Conservation (phyloP, 2,888 invertebrate genomes). For the Tromatobia lineatoria region DNA sequence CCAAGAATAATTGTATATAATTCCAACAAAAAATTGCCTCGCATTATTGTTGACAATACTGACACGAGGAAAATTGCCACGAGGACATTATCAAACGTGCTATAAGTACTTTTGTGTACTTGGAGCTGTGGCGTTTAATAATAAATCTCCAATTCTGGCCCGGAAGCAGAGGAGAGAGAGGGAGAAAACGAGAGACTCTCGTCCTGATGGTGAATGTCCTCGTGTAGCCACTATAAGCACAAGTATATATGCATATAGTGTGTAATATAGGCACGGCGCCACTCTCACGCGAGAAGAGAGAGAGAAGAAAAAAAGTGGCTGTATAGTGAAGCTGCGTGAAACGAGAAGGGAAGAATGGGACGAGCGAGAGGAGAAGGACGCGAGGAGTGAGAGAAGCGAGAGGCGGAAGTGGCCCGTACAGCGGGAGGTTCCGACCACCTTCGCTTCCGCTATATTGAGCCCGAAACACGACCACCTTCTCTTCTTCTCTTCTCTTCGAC, state of each 20-base stretch:
- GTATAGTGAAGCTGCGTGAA: conserved; percentile 51
- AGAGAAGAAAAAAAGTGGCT: conserved; percentile 23
- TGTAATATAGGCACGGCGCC: conserved; percentile 36
- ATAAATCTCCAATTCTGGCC: conserved; percentile 21
- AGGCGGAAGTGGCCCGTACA: conserved; percentile 83
- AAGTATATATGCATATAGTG: conserved; percentile 14
- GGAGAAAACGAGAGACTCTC: not conserved
- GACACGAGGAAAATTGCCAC: not conserved
- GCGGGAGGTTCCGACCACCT: conserved; percentile 84
- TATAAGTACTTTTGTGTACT: conserved; percentile 6
- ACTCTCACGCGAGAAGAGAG: conserved; percentile 43
- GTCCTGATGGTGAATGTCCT: conserved; percentile 19
- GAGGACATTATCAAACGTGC: not conserved
- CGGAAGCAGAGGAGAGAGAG: conserved; percentile 12
- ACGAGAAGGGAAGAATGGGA: conserved; percentile 41
- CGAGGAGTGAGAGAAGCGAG: conserved; percentile 66
- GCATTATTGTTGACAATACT: not conserved
- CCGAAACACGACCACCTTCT: conserved; percentile 80
- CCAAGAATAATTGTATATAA: conserved; percentile 30
- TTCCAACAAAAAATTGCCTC: not conserved
- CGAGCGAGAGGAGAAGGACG: conserved; percentile 52
- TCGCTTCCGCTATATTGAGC: conserved; percentile 84
- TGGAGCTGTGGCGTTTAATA: not conserved
- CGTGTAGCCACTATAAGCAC: not conserved
- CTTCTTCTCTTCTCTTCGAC: conserved; percentile 75